These are phyloP conservation scores for Formica selysi DNA, from an alignment of 1,140 invertebrate genomes.

Conservation along the genomic window DNA sequence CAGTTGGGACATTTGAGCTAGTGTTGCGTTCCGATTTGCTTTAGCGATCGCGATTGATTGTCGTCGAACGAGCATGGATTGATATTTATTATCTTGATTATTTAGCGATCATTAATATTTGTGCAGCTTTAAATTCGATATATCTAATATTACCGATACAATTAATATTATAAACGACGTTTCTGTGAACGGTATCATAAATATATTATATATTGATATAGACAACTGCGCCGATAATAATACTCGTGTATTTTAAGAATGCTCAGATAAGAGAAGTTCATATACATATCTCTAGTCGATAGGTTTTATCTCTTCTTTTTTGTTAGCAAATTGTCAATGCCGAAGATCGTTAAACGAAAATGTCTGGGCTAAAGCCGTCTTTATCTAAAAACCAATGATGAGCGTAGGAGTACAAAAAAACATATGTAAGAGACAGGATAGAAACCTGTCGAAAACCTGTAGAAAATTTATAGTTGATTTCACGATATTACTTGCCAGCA, in stretches of 20 bases:
- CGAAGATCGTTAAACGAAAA: conserved; percentile 37
- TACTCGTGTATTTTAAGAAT: conserved; percentile 8
- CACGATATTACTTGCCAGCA: neutral
- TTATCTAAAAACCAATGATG: conserved; percentile 33
- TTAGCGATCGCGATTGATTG: conserved; percentile 30
- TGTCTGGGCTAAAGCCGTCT: neutral
- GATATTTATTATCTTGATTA: conserved; percentile 26
- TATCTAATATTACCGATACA: neutral
- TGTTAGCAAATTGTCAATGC: conserved; percentile 1
- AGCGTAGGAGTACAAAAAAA: conserved; percentile 40
- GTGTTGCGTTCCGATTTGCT: neutral
- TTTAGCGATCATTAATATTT: conserved; percentile 33
- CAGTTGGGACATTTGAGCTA: conserved; percentile 30
- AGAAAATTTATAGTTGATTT: neutral
- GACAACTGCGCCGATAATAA: neutral
- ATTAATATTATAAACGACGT: neutral
- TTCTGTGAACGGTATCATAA: neutral
- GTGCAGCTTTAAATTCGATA: neutral
- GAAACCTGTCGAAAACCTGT: neutral
- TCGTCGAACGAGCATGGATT: conserved; percentile 22
- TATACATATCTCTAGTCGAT: neutral
- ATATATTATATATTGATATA: neutral
- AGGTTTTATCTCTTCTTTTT: neutral
- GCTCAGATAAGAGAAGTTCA: neutral
- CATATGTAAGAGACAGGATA: conserved; percentile 7